Evolutionary conservation across 2,888 invertebrate genomes (phyloP).

Genomic region (Ceraclea dissimilis): DNA sequence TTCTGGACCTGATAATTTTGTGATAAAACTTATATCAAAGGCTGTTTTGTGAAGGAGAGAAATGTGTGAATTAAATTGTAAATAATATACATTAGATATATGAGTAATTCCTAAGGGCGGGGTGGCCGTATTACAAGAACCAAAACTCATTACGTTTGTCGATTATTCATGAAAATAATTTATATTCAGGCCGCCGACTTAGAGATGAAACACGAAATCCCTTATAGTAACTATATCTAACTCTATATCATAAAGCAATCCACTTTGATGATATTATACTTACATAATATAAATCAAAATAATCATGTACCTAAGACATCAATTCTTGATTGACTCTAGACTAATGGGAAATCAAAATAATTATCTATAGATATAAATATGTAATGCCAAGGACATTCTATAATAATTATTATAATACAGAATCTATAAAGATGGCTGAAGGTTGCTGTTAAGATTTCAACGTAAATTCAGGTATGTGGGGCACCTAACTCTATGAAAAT

Average conservation of each 20-base stretch:
- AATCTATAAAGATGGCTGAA: too few relatives aligned
- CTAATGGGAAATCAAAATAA: neutral
- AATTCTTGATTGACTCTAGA: neutral
- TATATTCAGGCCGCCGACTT: slow-evolving; percentile 27
- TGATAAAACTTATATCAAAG: too few relatives aligned
- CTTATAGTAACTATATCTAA: slow-evolving; percentile 13
- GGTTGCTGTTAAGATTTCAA: too few relatives aligned
- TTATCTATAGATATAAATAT: too few relatives aligned
- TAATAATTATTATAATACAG: too few relatives aligned
- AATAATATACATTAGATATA: too few relatives aligned
- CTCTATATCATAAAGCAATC: slow-evolving; percentile 18
- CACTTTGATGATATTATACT: slow-evolving; percentile 22
- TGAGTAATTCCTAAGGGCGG: slow-evolving; percentile 4
- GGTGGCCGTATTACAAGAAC: slow-evolving; percentile 22
- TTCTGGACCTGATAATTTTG: too few relatives aligned
- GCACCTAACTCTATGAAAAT: too few relatives aligned
- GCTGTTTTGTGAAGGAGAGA: too few relatives aligned
- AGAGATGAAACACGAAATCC: slow-evolving; percentile 25
- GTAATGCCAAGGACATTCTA: too few relatives aligned
- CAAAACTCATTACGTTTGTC: slow-evolving; percentile 28
- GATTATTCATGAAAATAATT: slow-evolving; percentile 28
- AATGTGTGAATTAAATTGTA: too few relatives aligned
- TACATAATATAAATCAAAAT: slow-evolving; percentile 19
- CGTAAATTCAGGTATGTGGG: too few relatives aligned
- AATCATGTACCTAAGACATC: neutral